These are phyloP conservation scores for Boloria selene DNA, from an alignment of 2,888 invertebrate species.

Conservation along the genomic window DNA sequence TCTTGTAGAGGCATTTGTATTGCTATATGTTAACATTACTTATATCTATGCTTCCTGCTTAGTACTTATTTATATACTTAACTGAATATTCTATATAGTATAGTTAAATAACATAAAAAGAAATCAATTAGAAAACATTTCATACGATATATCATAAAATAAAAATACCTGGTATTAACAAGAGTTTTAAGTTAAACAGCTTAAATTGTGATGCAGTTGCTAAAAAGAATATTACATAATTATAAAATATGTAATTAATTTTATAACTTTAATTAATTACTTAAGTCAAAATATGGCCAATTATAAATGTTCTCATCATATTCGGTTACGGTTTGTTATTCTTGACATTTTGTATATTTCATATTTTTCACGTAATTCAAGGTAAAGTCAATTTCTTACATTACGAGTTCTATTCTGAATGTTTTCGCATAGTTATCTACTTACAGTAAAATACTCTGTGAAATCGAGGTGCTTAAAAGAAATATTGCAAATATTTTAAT, in stretches of 20 bases:
- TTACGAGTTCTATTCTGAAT: not conserved
- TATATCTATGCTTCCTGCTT: constrained; percentile 50
- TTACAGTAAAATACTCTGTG: not conserved
- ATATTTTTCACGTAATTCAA: constrained; percentile 16
- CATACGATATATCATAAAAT: too few relatives aligned
- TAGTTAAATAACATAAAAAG: not conserved
- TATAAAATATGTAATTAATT: not conserved
- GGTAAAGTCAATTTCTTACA: not conserved
- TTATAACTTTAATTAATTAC: constrained; percentile 1
- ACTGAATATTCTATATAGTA: not conserved
- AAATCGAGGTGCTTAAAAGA: not conserved
- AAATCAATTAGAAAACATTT: too few relatives aligned
- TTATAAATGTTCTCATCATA: constrained; percentile 19
- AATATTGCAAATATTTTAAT: not conserved
- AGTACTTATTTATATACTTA: constrained; percentile 36
- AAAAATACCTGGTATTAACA: too few relatives aligned
- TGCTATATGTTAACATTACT: constrained; percentile 57
- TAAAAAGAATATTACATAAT: too few relatives aligned
- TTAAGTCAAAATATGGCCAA: constrained; percentile 1
- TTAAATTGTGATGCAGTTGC: too few relatives aligned
- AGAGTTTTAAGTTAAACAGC: too few relatives aligned
- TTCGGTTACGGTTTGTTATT: constrained; percentile 21
- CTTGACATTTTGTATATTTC: constrained; percentile 18
- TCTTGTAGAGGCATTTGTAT: constrained; percentile 70
- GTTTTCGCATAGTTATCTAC: too few relatives aligned